Evolutionary conservation across 2,888 invertebrate genomes (phyloP), one percentile per base, ranked within the genome.

Genomic region (Muscina levida): DNA sequence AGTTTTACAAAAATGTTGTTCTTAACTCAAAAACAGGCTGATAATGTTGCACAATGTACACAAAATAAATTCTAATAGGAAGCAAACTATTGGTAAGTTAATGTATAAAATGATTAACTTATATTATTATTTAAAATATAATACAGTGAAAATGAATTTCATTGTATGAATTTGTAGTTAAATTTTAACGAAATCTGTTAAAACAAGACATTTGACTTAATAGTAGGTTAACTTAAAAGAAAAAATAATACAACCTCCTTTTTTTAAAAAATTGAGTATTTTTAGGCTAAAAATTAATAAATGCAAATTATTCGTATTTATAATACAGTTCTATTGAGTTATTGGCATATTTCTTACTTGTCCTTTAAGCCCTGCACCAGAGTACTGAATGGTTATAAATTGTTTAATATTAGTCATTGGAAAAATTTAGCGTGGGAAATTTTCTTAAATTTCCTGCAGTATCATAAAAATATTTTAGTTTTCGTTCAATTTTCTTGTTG

Each of bases 181-280:
- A 62, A 42, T 2, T 8, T 42, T 62, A 59, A 17, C n/a, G 15
- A 2, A 39, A n/a, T 39, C n/a, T 13, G n/a, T n/a, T 24, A 26
- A 13, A 56, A 24, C 0, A 11, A 15, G 22, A 42, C 17, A 19
- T 8, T 31, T 51, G 19, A 51, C 17, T 11, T 51, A 19, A 15
- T 62, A 42, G 6, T 17, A 37, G 37, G 37, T 15, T 15, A 37
- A 57, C 24, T 37, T 15, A 37, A 19, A 22, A 56, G 13, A 62
- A 62, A 17, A 59, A 42, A 62, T 62, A 19, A 62, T 62, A 62
- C 62, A 62, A 62, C 62, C 62, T 62, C 31, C n/a, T n/a, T n/a
- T 62, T 39, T 42, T 6, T 62, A 62, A 62, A 62, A 31, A 31
- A 31, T 31, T 62, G 62, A 62, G 62, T 62, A 62, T 62, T 62